Evolutionary conservation across 2,888 invertebrate genomes (phyloP), one percentile per base, ranked within the genome.

Genomic region (Norana najaformis): DNA sequence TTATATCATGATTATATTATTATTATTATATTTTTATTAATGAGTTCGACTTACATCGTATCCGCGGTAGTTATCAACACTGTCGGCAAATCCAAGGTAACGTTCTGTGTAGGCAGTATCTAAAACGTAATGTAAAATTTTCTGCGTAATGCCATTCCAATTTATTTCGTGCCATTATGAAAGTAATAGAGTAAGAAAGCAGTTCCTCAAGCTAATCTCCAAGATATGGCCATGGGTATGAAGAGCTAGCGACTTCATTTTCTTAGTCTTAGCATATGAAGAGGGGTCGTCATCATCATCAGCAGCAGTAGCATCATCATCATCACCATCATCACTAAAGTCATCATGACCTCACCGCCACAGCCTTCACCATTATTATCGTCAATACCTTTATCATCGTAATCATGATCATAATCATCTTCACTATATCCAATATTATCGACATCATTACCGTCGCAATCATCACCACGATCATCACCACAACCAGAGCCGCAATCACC

Each of bases 61-160:
- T 37, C 98, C 97, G 93, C 97, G 96, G 95, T 97, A 97, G 95
- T 98, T 98, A 92, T 97, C 97, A 38, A 97, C 97, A 36, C 97
- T 97, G 94, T 97, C 97, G 41, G 98, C 98, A 92, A 97, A 96
- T 37, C 98, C 98, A 97, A 99, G 97, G 95, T 98, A 99, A 36
- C 98, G 96, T 94, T 99, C 99, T 89, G 99, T 97, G 94, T 98
- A 99, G 0, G 98, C 97, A 69, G 99, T 98, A 94, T 98, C 99
- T 98, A 94, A 8, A 95, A 88, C 34, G 69, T 11, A 69, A 11
- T 69, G 69, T n/a, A 0, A 69, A 69, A 69, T n/a, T 69, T 69
- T n/a, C 6, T 69, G 30, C n/a, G 0, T n/a, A n/a, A 69, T 69
- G 69, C 16, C 30, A 30, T 11, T 41, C n/a, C n/a, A n/a, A n/a